These are phyloP conservation scores for Lepisosteus osseus DNA, from an alignment of 2,113 vertebrate species.

Conservation along the genomic window DNA sequence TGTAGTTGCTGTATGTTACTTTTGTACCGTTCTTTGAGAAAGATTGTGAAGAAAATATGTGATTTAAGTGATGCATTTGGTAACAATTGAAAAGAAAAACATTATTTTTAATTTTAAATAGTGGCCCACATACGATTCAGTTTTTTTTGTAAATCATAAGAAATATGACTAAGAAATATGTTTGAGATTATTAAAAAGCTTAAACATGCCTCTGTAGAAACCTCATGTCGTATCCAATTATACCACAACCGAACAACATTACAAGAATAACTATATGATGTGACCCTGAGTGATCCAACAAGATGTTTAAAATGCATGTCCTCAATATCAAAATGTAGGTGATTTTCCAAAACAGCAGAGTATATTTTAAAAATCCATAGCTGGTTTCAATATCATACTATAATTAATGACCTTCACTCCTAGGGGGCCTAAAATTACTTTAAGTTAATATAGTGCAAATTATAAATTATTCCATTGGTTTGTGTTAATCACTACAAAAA, in stretches of 20 bases:
- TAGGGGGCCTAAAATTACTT: conserved; percentile 50
- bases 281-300: conserved; percentile 55
- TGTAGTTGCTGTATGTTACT: too few species aligned
- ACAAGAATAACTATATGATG: conserved; percentile 49
- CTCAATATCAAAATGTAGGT: conserved; percentile 52
- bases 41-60: too few species aligned
- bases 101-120: too few species aligned
- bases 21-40: too few species aligned
- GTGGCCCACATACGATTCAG: too few species aligned
- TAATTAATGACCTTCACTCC: conserved; percentile 62
- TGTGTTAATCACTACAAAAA: conserved; percentile 64
- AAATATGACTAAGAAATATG: too few species aligned
- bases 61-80: too few species aligned
- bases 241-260: conserved; percentile 29
- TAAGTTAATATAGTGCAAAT: conserved; percentile 50
- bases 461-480: conserved; percentile 70
- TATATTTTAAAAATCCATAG: conserved; percentile 59
- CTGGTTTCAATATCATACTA: conserved; percentile 54
- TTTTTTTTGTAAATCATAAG: too few species aligned
- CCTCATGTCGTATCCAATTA: conserved; percentile 17
- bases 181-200: background rate
- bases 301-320: conserved; percentile 57
- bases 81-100: too few species aligned
- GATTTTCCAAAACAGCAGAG: conserved; percentile 61
- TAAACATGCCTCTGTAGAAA: background rate